Base-by-base conservation (phyloP, 2,113 vertebrate genomes). In the Bubo scandiacus region DNA sequence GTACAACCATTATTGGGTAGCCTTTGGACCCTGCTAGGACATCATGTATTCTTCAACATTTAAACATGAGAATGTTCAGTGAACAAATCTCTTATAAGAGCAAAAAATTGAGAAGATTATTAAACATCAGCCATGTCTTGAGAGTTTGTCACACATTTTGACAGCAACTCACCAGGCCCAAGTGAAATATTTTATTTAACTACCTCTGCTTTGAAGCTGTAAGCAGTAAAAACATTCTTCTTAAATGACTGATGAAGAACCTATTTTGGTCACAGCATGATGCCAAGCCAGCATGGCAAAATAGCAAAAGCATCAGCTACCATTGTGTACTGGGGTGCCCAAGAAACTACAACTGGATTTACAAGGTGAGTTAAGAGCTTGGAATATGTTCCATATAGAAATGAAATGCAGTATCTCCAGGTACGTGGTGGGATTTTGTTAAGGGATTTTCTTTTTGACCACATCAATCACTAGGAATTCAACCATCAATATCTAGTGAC, bases 151-250 rank as follows among this genome's bases (percentile, higher is more conserved):
- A 51, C 30, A 54, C 12, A 21, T 84, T 90, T 80, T 86, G 82
- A 72, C 40, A 70, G 74, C 51, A 86, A 45, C 55, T 91, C 68
- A 88, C 17, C 51, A 93, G 58, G 51, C 21, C 42, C 45, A 63
- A 45, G 54, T 61, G 38, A 91, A 94, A 78, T 86, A 61, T 91
- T 94, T 88, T 62, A 62, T 92, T 70, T 79, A 91, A 55, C 77
- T 86, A n/a, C 23, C 42, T 84, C 42, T 54, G 38, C n/a, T 91
- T 84, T 74, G 68, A 91, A 88, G n/a, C 19, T 73, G 27, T 66
- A 86, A 90, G 59, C 16, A 83, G n/a, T 47, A 88, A 94, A 86
- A 94, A 78, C 42, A 67, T 73, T 86, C 84, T 88, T 80, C 67
- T 86, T 90, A 75, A 77, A 78, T 65, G 74, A 52, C 42, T n/a